A percentile compares a stretch with the other conserved stretches of the same genome.
These are phyloP conservation scores for Anser cygnoides DNA, from an alignment of 2,113 vertebrate genomes.

Conservation along the genomic window DNA sequence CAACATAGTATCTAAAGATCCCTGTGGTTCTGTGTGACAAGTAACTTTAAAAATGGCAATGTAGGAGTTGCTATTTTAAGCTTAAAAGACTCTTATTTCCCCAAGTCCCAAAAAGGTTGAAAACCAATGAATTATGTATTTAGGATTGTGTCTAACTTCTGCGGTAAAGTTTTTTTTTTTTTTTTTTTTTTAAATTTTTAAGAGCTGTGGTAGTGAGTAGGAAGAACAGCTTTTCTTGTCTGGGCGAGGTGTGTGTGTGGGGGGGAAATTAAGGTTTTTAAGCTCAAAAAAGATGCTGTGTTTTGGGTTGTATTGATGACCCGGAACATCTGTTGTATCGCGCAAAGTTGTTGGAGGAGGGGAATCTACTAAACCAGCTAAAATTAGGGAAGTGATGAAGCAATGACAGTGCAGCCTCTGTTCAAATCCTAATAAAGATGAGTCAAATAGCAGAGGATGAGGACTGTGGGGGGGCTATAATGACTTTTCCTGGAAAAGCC, in stretches of 20 bases:
- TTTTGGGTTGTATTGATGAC: neutral
- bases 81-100: neutral
- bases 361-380: neutral
- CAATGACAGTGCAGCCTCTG: neutral
- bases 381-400: neutral
- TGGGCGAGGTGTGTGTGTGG: neutral
- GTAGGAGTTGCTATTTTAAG: neutral
- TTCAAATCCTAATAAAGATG: neutral
- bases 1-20: neutral
- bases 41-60: neutral
- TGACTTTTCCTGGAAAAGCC: neutral
- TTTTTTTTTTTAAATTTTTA: neutral
- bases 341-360: neutral
- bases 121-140: neutral
- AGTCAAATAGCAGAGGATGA: neutral
- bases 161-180: neutral
- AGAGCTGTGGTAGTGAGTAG: neutral
- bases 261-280: neutral
- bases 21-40: neutral
- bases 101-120: neutral
- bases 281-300: neutral
- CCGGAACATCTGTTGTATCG: neutral
- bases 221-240: neutral
- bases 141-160: neutral
- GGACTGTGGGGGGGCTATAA: neutral